Evolutionary conservation across 2,888 invertebrate genomes (phyloP), one percentile per base, ranked within the genome.

Genomic region (Gymnoscelis rufifasciata): DNA sequence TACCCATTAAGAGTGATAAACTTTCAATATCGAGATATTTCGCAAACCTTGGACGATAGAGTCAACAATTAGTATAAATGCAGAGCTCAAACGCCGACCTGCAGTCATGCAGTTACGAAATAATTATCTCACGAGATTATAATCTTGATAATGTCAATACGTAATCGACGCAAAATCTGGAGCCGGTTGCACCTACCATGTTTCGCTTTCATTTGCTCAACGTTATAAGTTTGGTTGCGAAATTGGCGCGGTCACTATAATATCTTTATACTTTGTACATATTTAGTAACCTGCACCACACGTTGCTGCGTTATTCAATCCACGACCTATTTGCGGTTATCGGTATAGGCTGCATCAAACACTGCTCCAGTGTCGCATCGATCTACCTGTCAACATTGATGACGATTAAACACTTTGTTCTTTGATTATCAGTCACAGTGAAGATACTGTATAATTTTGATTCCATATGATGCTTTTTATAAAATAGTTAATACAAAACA

Each of bases 261-360:
- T 80, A 79, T 76, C 65, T 15, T 11, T 35, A 11, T 35, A 45
- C 45, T 74, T 71, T 78, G 78, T 72, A 79, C 80, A 74, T 83
- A 83, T 81, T 82, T 83, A 86, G 84, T 83, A 84, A 83, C 83
- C 74, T 81, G 81, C 68, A 60, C 71, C 61, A 68, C 75, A 74
- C 70, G 68, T 64, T 67, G 69, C 70, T 64, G 66, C 74, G 86
- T 79, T 83, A 87, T 87, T 80, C 70, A 83, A 88, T 84, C 69
- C 75, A 68, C 78, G 86, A 78, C 87, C 88, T 76, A 83, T 82
- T 87, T 88, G 87, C 68, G 88, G 87, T 86, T 19, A 70, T 69
- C 68, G 60, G 68, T 66, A 62, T 69, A 71, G 64, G 64, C 66
- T 40, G 56, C 62, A 62, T 62, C 65, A 64, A 64, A 64, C 62